phyloP scores from a whole-genome alignment of 2,888 invertebrate genomes.

The Phragmatobia fuliginosa region DNA sequence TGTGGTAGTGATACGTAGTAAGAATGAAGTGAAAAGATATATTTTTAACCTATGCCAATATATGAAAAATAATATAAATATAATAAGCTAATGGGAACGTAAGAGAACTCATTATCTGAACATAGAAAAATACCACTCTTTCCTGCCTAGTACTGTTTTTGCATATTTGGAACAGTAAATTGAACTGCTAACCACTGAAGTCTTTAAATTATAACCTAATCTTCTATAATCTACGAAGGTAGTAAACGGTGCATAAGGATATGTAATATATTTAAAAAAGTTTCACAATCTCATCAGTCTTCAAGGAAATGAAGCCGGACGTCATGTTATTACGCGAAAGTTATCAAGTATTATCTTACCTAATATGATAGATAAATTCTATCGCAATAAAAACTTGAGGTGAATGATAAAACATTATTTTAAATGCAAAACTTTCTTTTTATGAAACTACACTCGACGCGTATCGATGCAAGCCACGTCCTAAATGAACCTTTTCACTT shows the following conservation, averaged over 20 bases:
- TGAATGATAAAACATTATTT: slow-evolving; percentile 37
- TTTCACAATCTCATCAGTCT: not conserved
- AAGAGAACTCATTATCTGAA: not conserved
- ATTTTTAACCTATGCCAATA: not conserved
- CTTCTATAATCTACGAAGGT: not conserved
- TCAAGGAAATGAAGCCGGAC: slow-evolving; percentile 1
- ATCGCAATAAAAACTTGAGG: slow-evolving; percentile 16
- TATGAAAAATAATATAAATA: too few relatives aligned
- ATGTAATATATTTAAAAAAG: not conserved
- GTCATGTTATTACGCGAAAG: slow-evolving; percentile 5
- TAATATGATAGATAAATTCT: slow-evolving; percentile 12
- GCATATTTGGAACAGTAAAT: not conserved
- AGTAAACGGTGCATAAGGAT: not conserved
- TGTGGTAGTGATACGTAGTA: not conserved
- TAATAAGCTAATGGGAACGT: not conserved
- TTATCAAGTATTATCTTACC: slow-evolving; percentile 6
- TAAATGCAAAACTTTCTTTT: slow-evolving; percentile 56
- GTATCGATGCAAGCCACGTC: slow-evolving; percentile 64
- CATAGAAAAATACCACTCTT: not conserved
- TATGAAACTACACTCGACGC: slow-evolving; percentile 54
- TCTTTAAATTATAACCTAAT: not conserved
- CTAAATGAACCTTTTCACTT: slow-evolving; percentile 59
- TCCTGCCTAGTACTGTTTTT: not conserved
- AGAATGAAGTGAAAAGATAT: not conserved
- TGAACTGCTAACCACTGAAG: too few relatives aligned